phyloP scores from a whole-genome alignment of 2,113 vertebrate species.

The Zapornia atra region DNA sequence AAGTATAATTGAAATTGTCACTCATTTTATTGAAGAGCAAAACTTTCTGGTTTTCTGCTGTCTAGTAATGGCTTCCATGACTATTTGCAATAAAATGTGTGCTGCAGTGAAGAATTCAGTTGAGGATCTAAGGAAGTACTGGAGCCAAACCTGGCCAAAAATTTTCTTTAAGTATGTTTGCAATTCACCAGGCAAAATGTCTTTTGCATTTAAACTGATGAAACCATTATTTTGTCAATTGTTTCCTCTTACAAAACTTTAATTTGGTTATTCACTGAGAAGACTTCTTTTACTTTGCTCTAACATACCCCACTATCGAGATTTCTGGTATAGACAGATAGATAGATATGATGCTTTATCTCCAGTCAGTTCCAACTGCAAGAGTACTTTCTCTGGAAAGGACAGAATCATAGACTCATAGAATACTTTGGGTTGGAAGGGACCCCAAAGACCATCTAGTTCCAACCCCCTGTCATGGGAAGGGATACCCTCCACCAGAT shows the following conservation, averaged over 20 bases:
- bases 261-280: not conserved
- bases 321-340: not conserved
- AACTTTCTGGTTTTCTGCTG: not conserved
- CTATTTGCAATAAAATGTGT: not conserved
- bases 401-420: not conserved
- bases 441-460: too few species aligned
- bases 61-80: not conserved
- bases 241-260: not conserved
- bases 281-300: not conserved
- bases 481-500: too few species aligned
- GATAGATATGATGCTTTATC: not conserved
- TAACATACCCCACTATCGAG: not conserved
- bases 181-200: not conserved
- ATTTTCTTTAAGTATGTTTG: not conserved
- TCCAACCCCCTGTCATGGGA: too few species aligned
- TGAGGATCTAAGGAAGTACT: not conserved
- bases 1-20: conserved; percentile 38
- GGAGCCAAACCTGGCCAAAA: not conserved
- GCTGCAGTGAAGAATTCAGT: not conserved
- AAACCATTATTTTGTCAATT: not conserved
- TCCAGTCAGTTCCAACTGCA: not conserved
- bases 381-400: not conserved
- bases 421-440: too few species aligned
- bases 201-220: not conserved
- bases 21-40: not conserved